Conservation (phyloP, 2,113 vertebrate genomes). For the Albula glossodonta region DNA sequence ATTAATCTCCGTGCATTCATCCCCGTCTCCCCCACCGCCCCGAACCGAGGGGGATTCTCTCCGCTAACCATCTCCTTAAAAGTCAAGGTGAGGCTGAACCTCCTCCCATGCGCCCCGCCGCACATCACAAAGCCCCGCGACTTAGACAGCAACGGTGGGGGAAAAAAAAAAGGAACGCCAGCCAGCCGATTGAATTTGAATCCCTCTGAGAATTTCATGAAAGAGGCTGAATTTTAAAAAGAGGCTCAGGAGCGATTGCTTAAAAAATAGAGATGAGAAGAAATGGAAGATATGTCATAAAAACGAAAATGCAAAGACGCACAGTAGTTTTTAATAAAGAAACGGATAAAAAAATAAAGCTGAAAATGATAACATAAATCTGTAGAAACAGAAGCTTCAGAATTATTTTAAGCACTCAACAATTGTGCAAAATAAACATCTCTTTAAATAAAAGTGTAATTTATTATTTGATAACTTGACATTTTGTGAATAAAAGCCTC, state of each 20-base stretch:
- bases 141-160: conserved; percentile 33
- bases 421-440: conserved; percentile 9
- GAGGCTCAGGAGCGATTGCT: conserved; percentile 2
- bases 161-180: background rate
- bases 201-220: conserved; percentile 44
- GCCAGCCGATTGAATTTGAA: conserved; percentile 44
- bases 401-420: background rate
- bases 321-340: background rate
- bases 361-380: conserved; percentile 17
- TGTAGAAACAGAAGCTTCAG: background rate
- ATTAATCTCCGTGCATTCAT: conserved; percentile 48
- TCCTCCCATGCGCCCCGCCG: conserved; percentile 21
- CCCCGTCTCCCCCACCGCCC: conserved; percentile 18
- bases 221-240: conserved; percentile 27
- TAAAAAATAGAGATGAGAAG: background rate
- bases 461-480: background rate
- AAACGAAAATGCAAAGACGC: background rate
- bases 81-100: conserved; percentile 54
- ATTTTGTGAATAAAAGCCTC: too few species aligned
- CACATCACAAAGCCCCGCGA: conserved; percentile 27
- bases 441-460: background rate
- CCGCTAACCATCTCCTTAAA: conserved; percentile 40
- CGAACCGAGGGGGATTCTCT: conserved; percentile 10
- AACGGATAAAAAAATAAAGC: conserved; percentile 18
- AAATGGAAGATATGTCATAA: background rate